Percentiles rank a stretch among this genome's conserved stretches.
Evolutionary conservation across 2,113 vertebrate species (phyloP).

Genomic region (Upupa epops): DNA sequence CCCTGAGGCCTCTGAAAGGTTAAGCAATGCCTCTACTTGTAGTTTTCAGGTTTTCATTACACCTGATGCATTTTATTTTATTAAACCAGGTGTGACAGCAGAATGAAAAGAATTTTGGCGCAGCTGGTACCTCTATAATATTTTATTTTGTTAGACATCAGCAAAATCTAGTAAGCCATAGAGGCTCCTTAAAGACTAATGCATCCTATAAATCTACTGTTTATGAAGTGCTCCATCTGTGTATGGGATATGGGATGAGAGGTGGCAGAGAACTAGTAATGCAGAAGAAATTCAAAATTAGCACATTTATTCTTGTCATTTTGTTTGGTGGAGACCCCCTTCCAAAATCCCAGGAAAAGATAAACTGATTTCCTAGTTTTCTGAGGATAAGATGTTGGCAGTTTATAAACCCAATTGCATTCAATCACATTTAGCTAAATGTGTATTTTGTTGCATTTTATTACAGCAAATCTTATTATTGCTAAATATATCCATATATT

Average conservation of each 20-base stretch:
- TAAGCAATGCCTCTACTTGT: neutral
- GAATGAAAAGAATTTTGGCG: slow-evolving; percentile 7
- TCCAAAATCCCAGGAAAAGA: neutral
- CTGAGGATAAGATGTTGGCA: neutral
- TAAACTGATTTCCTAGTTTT: neutral
- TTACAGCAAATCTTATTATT: neutral
- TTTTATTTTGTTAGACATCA: neutral
- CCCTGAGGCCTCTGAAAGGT: neutral
- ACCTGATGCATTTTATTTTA: neutral
- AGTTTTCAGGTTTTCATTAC: neutral
- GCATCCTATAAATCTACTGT: neutral
- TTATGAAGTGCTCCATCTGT: neutral
- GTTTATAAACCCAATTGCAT: neutral
- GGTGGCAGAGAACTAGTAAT: neutral
- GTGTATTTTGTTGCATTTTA: neutral
- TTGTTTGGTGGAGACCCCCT: neutral
- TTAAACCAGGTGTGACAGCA: neutral
- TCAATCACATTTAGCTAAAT: neutral
- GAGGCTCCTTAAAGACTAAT: neutral
- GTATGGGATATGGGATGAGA: neutral
- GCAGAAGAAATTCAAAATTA: neutral
- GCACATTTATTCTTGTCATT: neutral
- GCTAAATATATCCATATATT: neutral
- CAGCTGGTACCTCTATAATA: neutral
- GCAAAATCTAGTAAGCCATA: neutral